These are phyloP conservation scores for Drosophila fuyamai DNA, from an alignment of 1,140 invertebrate genomes.

Conservation along the genomic window DNA sequence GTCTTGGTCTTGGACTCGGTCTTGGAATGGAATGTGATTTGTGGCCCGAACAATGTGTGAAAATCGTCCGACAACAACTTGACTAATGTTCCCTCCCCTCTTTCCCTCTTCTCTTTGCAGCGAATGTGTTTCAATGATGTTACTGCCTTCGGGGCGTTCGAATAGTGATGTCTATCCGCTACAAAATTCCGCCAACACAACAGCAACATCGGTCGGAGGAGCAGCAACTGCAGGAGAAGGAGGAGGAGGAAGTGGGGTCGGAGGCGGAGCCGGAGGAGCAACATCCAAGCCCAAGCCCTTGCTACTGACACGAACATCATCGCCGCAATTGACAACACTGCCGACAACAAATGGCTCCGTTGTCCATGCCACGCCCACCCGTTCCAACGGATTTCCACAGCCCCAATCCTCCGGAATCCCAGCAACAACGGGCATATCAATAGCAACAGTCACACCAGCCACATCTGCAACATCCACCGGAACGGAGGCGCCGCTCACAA, in stretches of 20 bases:
- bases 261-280: conserved; percentile 14
- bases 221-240: conserved; percentile 5
- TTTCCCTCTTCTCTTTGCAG: conserved; percentile 42
- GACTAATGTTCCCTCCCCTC: conserved; percentile 24
- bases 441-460: conserved; percentile 17
- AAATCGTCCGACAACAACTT: conserved; percentile 53
- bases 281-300: conserved; percentile 64
- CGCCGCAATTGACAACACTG: conserved; percentile 72
- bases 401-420: conserved; percentile 52
- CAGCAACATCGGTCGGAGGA: conserved; percentile 19
- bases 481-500: conserved; percentile 21
- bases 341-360: conserved; percentile 66
- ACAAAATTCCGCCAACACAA: conserved; percentile 66
- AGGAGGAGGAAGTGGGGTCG: background rate
- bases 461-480: conserved; percentile 4
- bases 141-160: conserved; percentile 84
- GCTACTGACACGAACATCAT: conserved; percentile 80
- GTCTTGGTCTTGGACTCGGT: conserved; percentile 22
- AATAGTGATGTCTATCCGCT: conserved; percentile 84
- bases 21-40: conserved; percentile 70
- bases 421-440: conserved; percentile 1
- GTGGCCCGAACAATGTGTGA: conserved; percentile 57
- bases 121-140: conserved; percentile 84
- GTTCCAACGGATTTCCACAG: conserved; percentile 58
- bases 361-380: conserved; percentile 38